Evolutionary conservation across 2,797 vertebrate species (phyloP).

Genomic region (Xyrichtys novacula): DNA sequence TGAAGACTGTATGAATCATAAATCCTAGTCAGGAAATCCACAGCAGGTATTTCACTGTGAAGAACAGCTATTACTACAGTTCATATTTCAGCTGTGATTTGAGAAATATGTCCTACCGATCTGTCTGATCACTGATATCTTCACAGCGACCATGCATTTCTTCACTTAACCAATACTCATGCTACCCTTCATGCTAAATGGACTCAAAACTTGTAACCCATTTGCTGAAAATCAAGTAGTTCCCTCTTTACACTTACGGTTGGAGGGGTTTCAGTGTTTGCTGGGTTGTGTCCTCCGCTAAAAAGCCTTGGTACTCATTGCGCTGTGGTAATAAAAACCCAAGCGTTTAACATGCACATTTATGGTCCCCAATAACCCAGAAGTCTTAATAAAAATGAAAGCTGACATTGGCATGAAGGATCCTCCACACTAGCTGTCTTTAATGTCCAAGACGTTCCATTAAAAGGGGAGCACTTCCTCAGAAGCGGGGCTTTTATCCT

Average conservation of each 20-base stretch:
- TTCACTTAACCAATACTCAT: conserved; percentile 28
- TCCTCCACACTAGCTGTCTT: conserved; percentile 83
- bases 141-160: conserved; percentile 3
- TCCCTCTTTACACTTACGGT: conserved; percentile 38
- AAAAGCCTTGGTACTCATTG: conserved; percentile 68
- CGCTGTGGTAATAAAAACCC: conserved; percentile 79
- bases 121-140: conserved; percentile 21
- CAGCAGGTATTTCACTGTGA: conserved; percentile 16
- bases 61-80: conserved; percentile 45
- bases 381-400: conserved; percentile 90
- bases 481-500: conserved; percentile 89
- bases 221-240: conserved; percentile 40
- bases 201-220: conserved; percentile 39
- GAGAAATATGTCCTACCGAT: conserved; percentile 30
- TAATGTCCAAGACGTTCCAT: conserved; percentile 89
- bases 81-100: conserved; percentile 56
- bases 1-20: conserved; percentile 38
- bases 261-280: conserved; percentile 61
- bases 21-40: conserved; percentile 22
- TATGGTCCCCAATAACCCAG: conserved; percentile 87
- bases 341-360: conserved; percentile 85
- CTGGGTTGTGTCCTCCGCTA: conserved; percentile 62
- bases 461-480: conserved; percentile 87
- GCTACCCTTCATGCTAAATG: conserved; percentile 38
- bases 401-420: conserved; percentile 88